Evolutionary conservation across 35 echinoderm and acorn worm species (phyloP).

Genomic region (Nesometra sesokonis): DNA sequence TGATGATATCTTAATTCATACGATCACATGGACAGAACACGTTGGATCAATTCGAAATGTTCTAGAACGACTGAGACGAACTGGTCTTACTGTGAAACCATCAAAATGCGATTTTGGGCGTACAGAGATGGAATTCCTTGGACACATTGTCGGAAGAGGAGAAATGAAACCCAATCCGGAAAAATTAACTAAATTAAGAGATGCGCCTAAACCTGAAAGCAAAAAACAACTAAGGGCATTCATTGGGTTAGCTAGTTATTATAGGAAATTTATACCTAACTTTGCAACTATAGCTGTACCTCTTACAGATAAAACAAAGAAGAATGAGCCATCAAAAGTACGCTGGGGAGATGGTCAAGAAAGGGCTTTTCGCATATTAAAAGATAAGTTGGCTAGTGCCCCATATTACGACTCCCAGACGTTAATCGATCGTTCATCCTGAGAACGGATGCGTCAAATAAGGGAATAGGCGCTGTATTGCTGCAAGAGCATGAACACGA

Average conservation of each 20-base stretch:
- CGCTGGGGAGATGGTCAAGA: constrained; percentile 1
- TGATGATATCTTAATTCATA: no score
- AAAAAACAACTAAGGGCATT: constrained; percentile 1
- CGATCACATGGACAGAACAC: no score
- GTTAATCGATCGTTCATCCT: neutral
- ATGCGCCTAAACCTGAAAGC: neutral
- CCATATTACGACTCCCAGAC: constrained; percentile 4
- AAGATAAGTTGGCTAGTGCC: neutral
- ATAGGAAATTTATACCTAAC: no score
- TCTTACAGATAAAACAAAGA: no score
- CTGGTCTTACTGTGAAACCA: constrained; percentile 12
- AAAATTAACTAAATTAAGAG: neutral
- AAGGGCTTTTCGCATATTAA: constrained; percentile 9
- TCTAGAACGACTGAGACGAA: neutral
- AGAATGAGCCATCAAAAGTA: neutral
- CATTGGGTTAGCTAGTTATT: constrained; percentile 14
- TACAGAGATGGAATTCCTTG: constrained; percentile 14
- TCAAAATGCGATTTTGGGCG: constrained; percentile 17
- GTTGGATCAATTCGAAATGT: no score
- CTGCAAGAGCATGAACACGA: constrained; percentile 12
- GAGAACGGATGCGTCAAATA: neutral
- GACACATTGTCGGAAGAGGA: constrained; percentile 10
- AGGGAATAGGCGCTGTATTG: neutral
- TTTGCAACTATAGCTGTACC: neutral
- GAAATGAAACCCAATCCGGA: neutral